A percentile compares a stretch with the other conserved stretches of the same genome.
These are phyloP conservation scores for Microplitis deprimator DNA, from an alignment of 2,888 invertebrate species.

Conservation along the genomic window DNA sequence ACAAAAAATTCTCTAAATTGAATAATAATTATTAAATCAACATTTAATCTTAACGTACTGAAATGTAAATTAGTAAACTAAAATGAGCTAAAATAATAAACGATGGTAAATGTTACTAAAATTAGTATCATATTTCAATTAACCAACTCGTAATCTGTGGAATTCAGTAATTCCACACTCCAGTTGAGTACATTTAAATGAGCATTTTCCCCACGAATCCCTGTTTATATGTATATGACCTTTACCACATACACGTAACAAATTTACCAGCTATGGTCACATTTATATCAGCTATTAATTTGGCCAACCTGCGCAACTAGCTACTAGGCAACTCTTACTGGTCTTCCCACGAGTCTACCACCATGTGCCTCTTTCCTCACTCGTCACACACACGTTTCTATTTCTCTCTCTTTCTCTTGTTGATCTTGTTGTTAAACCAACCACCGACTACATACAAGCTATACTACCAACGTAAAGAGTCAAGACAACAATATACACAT, in stretches of 20 bases:
- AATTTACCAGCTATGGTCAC: conserved; percentile 26
- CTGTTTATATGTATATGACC: background rate
- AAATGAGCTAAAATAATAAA: background rate
- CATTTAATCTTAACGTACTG: background rate
- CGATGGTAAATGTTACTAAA: background rate
- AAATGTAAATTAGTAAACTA: background rate
- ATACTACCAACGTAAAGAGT: background rate
- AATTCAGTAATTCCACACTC: background rate
- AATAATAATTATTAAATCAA: background rate
- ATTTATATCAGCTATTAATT: conserved; percentile 36
- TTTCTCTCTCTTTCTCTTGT: conserved; percentile 13
- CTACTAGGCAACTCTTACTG: conserved; percentile 14
- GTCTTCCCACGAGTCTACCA: conserved; percentile 16
- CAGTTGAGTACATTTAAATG: conserved; percentile 15
- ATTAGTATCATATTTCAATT: conserved; percentile 2
- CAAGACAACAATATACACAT: conserved; percentile 6
- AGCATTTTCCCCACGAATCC: too few relatives aligned
- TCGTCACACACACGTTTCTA: background rate
- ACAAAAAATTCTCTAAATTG: background rate
- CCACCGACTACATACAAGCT: background rate
- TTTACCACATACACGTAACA: conserved; percentile 5
- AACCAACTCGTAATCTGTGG: background rate
- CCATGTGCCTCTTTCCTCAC: background rate
- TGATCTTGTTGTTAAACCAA: background rate
- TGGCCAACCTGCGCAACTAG: background rate